Base-by-base conservation (phyloP, 2,888 invertebrate genomes). In the Eucriotettix oculatus region DNA sequence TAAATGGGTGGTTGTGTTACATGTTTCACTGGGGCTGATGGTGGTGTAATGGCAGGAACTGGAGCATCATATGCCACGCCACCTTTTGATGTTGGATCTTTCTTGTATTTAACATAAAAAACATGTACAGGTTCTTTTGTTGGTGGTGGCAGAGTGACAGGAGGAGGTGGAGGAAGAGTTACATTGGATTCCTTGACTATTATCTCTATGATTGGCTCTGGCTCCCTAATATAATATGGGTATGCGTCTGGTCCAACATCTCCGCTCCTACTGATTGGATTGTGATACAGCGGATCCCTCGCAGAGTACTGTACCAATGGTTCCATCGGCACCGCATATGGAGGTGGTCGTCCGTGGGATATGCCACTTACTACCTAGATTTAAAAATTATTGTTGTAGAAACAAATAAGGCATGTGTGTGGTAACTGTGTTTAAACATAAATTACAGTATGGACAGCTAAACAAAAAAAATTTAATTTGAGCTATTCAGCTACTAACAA, bases 161-260 rank as follows among this genome's bases (percentile, higher is more conserved):
- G 62, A 29, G 66, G 67, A 9, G 80, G 79, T 1, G 86, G 80
- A 1, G 90, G 85, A 2, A 90, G 70, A 0, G 87, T 80, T 68
- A 90, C 87, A 69, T 92, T 92, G 0, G 90, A 90, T 72, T 92
- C 91, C 69, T 90, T 90, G 58, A 92, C 91, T 63, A 92, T 92
- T 65, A 92, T 92, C 75, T 92, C 92, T 67, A 92, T 92, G 17
- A 92, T 92, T 16, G 63, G 59, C 54, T 86, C 85, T 64, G 85
- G 78, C 44, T 57, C 62, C 52, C 52, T 16, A 7, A 54, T 10
- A 14, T 60, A 60, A 58, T 57, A 57, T 41, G 62, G 52, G 16
- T 44, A 42, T 7, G 58, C 61, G 7, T 61, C 57, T n/a, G 16
- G 10, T 16, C 54, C n/a, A 1, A 54, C 12, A 29, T 60, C 60